A percentile compares a stretch with the other conserved stretches of the same genome.
Evolutionary conservation across 2,888 invertebrate species (phyloP).

Genomic region (Hylaea fasciaria): DNA sequence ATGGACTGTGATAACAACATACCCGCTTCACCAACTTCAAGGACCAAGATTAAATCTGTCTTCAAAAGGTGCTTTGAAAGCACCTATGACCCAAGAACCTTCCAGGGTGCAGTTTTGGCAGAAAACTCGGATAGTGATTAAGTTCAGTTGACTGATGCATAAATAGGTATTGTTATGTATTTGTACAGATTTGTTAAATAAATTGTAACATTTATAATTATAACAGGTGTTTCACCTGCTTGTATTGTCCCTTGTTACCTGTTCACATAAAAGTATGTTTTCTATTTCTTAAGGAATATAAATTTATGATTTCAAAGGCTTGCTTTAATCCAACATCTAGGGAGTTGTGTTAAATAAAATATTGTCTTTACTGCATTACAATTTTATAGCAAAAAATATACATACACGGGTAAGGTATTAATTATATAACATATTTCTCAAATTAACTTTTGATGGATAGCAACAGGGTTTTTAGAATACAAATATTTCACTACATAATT

Average conservation of each 20-base stretch:
- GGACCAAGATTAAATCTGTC: constrained; percentile 85
- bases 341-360: constrained; percentile 62
- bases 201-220: constrained; percentile 7
- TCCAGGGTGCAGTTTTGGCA: constrained; percentile 86
- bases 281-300: too few species aligned
- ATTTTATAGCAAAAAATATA: constrained; percentile 84
- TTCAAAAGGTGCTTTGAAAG: constrained; percentile 90
- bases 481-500: constrained; percentile 43
- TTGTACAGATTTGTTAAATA: constrained; percentile 9
- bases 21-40: constrained; percentile 86
- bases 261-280: too few species aligned
- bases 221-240: too few species aligned
- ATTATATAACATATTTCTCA: constrained; percentile 76
- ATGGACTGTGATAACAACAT: constrained; percentile 80
- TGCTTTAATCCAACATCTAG: neutral
- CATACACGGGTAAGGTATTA: constrained; percentile 75
- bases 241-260: too few species aligned
- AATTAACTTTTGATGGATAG: constrained; percentile 70
- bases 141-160: constrained; percentile 26
- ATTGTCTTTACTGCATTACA: constrained; percentile 77
- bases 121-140: constrained; percentile 89
- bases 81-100: constrained; percentile 87
- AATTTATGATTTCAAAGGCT: neutral
- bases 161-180: constrained; percentile 1
- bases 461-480: constrained; percentile 52